Percentiles rank a stretch among this genome's conserved stretches.
Conservation (phyloP, 2,888 invertebrate species). For the Lasioglossum vierecki region DNA sequence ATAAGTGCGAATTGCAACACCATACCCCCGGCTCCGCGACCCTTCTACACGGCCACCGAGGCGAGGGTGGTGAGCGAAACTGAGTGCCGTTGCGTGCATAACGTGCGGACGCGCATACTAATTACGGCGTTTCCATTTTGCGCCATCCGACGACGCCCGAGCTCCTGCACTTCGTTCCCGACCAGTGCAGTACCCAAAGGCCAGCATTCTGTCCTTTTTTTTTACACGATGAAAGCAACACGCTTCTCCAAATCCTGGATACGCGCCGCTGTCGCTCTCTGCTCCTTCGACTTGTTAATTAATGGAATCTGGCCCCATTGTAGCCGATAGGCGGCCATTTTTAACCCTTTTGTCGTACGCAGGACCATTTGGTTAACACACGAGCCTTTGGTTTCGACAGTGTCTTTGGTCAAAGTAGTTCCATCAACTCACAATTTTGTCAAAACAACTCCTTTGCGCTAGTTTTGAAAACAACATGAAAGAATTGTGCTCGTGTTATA, state of each 20-base stretch:
- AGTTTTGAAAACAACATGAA: neutral
- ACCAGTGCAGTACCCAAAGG: constrained; percentile 46
- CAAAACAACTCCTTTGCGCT: neutral
- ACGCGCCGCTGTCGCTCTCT: neutral
- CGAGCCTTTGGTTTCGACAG: neutral
- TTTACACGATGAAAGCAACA: constrained; percentile 19
- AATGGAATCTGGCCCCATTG: neutral
- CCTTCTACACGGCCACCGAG: constrained; percentile 10
- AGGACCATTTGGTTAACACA: neutral
- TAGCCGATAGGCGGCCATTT: neutral
- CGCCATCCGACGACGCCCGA: constrained; percentile 51
- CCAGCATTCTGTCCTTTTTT: constrained; percentile 25
- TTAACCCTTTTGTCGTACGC: neutral
- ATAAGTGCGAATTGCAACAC: constrained; percentile 89
- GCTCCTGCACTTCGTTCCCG: constrained; percentile 39
- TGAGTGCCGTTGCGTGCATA: constrained; percentile 79
- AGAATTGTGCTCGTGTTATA: neutral
- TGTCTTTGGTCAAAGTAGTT: neutral
- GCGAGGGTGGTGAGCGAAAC: constrained; percentile 60
- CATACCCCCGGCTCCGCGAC: constrained; percentile 85
- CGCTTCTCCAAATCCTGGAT: neutral
- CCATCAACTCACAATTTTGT: neutral
- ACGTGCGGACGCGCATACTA: constrained; percentile 83
- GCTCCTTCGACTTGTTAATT: neutral
- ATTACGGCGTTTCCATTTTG: constrained; percentile 82